phyloP scores from a whole-genome alignment of 1,140 invertebrate species.

The Chlorops oryzae region DNA sequence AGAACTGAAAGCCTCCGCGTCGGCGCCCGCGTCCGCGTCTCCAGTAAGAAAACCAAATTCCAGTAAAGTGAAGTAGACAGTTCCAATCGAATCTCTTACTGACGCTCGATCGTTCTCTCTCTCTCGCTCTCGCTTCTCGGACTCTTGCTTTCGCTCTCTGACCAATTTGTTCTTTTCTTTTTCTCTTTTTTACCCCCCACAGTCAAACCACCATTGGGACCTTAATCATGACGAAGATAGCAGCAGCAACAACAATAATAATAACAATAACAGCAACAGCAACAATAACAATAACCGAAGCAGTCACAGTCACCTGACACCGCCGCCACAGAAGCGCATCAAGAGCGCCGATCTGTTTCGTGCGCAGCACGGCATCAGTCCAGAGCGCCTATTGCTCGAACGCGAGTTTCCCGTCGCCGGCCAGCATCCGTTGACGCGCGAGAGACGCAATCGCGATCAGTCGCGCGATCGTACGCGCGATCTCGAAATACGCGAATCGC shows the following conservation, averaged over 20 bases:
- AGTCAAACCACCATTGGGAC: slow-evolving; percentile 40
- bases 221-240: slow-evolving; percentile 31
- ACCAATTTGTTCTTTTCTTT: not conserved
- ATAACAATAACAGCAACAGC: slow-evolving; percentile 11
- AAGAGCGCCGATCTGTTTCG: slow-evolving; percentile 57
- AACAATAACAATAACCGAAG: slow-evolving; percentile 10
- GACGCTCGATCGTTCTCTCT: not conserved
- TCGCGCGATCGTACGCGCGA: slow-evolving; percentile 43
- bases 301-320: slow-evolving; percentile 39
- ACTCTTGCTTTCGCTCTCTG: too few relatives aligned
- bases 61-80: slow-evolving; percentile 44
- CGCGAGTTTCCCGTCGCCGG: slow-evolving; percentile 39
- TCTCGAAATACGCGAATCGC: slow-evolving; percentile 60
- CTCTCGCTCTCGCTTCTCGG: not conserved
- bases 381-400: slow-evolving; percentile 35
- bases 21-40: slow-evolving; percentile 41
- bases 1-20: slow-evolving; percentile 40
- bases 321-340: slow-evolving; percentile 58
- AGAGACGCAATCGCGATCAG: slow-evolving; percentile 26
- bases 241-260: slow-evolving; percentile 6
- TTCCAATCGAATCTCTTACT: slow-evolving; percentile 14
- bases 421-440: slow-evolving; percentile 38
- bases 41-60: slow-evolving; percentile 43
- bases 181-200: not conserved
- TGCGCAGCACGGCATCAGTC: slow-evolving; percentile 50